A percentile compares a stretch with the other conserved stretches of the same genome.
Evolutionary conservation across 1,140 invertebrate species (phyloP).

Genomic region (Drosophila obscura): DNA sequence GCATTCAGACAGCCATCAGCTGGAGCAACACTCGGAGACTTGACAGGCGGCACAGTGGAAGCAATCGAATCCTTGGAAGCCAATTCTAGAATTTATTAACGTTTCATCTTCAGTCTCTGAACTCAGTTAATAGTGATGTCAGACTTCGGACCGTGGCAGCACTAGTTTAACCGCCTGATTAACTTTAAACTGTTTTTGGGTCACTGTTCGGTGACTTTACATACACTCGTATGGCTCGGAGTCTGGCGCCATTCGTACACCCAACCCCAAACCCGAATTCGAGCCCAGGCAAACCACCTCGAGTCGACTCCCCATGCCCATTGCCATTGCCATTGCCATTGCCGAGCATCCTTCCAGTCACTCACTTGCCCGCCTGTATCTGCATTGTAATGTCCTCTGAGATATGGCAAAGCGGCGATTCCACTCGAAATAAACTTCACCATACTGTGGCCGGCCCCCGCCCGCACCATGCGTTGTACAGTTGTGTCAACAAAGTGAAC

Average conservation of each 20-base stretch:
- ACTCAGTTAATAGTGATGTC: too few relatives aligned
- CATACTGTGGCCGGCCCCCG: slow-evolving; percentile 22
- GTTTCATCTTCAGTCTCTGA: too few relatives aligned
- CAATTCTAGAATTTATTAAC: not conserved
- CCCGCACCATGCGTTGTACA: slow-evolving; percentile 45
- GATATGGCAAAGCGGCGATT: slow-evolving; percentile 78
- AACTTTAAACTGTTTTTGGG: not conserved
- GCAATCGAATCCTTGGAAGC: not conserved
- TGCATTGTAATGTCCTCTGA: slow-evolving; percentile 80
- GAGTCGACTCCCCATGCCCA: too few relatives aligned
- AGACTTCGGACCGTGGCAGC: too few relatives aligned
- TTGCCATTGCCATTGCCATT: not conserved
- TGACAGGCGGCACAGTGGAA: slow-evolving; percentile 43
- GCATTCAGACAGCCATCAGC: slow-evolving; percentile 48
- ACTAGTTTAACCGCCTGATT: not conserved
- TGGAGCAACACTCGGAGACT: slow-evolving; percentile 65
- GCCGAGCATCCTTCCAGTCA: slow-evolving; percentile 46
- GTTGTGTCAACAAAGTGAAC: slow-evolving; percentile 79
- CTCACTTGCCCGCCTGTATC: slow-evolving; percentile 66
- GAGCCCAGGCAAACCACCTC: too few relatives aligned
- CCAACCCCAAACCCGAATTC: too few relatives aligned
- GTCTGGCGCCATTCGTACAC: not conserved
- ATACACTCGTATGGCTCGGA: slow-evolving; percentile 1
- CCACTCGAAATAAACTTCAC: slow-evolving; percentile 76
- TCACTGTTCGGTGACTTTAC: slow-evolving; percentile 16